These are phyloP conservation scores for Falco cherrug DNA, from an alignment of 2,797 vertebrate genomes.

Conservation along the genomic window DNA sequence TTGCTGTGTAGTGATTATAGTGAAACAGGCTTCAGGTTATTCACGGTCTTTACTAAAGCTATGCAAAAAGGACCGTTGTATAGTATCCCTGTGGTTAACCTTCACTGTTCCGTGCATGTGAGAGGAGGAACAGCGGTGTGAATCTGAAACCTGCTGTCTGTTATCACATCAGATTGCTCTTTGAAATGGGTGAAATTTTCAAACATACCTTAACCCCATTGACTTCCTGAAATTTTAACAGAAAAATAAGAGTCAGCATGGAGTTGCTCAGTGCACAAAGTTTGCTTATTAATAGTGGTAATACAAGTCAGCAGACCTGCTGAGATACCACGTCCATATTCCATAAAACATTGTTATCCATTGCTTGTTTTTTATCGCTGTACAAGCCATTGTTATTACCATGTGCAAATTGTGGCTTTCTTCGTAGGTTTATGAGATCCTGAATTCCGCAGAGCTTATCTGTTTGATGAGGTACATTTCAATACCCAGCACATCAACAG, in stretches of 20 bases:
- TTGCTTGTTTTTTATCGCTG: neutral
- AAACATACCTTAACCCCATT: neutral
- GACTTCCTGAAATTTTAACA: neutral
- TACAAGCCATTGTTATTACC: neutral
- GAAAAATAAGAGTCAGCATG: neutral
- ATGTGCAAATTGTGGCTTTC: neutral
- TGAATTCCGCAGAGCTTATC: slow-evolving; percentile 90
- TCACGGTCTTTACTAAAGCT: neutral
- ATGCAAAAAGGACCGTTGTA: neutral
- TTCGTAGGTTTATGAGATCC: slow-evolving; percentile 87
- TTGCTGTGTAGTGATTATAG: neutral
- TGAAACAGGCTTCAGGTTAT: neutral
- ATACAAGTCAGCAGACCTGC: neutral
- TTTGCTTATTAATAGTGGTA: neutral
- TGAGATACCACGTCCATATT: neutral
- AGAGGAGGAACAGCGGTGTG: neutral
- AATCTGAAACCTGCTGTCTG: neutral
- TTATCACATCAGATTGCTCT: rapidly evolving
- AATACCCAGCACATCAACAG: slow-evolving; percentile 72
- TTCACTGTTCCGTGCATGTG: neutral
- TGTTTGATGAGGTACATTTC: slow-evolving; percentile 86
- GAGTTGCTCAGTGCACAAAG: neutral
- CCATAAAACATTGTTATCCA: neutral
- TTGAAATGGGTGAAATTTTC: neutral
- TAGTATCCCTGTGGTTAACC: neutral